Evolutionary conservation across 2,113 vertebrate species (phyloP).

Genomic region (Indicator indicator): DNA sequence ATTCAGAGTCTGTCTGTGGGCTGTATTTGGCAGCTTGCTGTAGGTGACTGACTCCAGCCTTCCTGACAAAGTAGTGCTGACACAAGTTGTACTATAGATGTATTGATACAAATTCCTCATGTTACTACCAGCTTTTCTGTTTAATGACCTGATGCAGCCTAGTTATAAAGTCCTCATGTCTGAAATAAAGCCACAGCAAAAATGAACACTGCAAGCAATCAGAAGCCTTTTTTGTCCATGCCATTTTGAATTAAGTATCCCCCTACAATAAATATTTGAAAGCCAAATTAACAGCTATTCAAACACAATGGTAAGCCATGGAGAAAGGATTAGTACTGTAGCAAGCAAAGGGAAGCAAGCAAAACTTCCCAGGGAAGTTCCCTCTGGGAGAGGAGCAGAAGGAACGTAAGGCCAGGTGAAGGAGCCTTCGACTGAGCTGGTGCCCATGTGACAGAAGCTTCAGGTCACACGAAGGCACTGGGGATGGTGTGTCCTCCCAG

Average conservation of each 20-base stretch:
- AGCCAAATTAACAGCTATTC: background rate
- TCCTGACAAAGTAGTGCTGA: background rate
- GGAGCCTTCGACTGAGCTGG: background rate
- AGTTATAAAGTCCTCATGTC: background rate
- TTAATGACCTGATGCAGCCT: background rate
- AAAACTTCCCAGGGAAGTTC: background rate
- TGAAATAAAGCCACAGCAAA: background rate
- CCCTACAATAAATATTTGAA: background rate
- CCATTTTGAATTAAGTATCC: background rate
- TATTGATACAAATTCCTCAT: background rate
- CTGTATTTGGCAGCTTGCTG: background rate
- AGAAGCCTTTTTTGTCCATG: background rate
- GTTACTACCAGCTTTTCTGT: background rate
- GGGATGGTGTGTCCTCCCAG: accelerated
- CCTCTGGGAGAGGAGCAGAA: background rate
- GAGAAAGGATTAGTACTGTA: background rate
- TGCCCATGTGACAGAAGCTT: accelerated
- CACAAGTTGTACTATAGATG: background rate
- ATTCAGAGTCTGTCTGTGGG: background rate
- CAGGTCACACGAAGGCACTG: accelerated
- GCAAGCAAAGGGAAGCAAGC: background rate
- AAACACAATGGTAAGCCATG: background rate
- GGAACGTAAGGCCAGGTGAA: background rate
- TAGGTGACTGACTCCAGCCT: background rate
- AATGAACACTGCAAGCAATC: background rate